Conservation (phyloP, 2,888 invertebrate species). For the Cephus nigrinus region DNA sequence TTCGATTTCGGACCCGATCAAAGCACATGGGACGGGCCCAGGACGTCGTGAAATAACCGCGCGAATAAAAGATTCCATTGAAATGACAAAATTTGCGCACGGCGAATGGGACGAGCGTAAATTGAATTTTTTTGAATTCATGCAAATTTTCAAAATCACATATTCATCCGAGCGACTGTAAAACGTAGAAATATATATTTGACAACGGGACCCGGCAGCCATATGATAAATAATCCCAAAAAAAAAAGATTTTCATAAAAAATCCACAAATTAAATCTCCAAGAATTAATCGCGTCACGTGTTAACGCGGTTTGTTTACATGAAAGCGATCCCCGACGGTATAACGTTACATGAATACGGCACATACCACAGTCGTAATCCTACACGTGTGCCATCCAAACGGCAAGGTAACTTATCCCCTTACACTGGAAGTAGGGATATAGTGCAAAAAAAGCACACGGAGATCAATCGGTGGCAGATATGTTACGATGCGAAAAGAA, state of each 20-base stretch:
- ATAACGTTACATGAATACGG: slow-evolving; percentile 34
- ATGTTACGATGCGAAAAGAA: no score
- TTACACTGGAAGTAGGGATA: no score
- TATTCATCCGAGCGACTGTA: neutral
- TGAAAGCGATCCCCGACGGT: slow-evolving; percentile 28
- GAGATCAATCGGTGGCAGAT: no score
- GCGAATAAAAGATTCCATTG: neutral
- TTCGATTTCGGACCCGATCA: neutral
- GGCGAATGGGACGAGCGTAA: neutral
- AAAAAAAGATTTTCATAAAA: neutral
- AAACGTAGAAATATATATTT: neutral
- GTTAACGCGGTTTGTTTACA: neutral
- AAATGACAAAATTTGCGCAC: no score
- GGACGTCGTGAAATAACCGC: neutral
- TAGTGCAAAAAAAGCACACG: no score
- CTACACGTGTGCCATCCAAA: slow-evolving; percentile 32
- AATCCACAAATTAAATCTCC: neutral
- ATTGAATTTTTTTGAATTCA: neutral
- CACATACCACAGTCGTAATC: slow-evolving; percentile 31
- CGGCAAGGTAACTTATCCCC: slow-evolving; percentile 31
- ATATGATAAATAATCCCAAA: no score
- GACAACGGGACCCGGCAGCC: neutral
- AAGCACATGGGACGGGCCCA: neutral
- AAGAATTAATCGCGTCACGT: neutral
- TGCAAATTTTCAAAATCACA: neutral